phyloP scores from a whole-genome alignment of 2,113 vertebrate genomes.

The Bufo gargarizans region DNA sequence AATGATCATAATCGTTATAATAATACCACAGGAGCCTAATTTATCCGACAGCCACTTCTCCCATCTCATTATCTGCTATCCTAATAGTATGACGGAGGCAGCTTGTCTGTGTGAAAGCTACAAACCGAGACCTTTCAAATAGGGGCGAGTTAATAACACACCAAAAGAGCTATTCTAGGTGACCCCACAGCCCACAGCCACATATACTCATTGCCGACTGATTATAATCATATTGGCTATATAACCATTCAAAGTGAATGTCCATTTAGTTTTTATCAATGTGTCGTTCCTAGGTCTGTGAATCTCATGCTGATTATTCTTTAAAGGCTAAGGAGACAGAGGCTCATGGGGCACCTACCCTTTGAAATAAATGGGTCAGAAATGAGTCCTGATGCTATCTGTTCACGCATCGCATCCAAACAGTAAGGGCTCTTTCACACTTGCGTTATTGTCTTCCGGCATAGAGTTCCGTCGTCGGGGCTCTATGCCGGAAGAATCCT shows the following conservation, averaged over 20 bases:
- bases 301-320: neutral
- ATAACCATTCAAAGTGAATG: neutral
- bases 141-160: neutral
- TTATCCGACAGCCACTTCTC: constrained; percentile 31
- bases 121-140: neutral
- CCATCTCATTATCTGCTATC: constrained; percentile 5
- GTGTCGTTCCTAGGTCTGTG: neutral
- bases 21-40: constrained; percentile 45
- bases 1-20: constrained; percentile 40
- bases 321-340: neutral
- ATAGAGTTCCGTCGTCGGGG: too few species aligned
- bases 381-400: too few species aligned
- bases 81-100: constrained; percentile 21
- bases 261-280: neutral
- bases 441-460: too few species aligned
- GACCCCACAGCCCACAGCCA: neutral
- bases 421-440: too few species aligned
- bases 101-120: constrained; percentile 33
- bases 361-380: too few species aligned
- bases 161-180: neutral
- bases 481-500: too few species aligned
- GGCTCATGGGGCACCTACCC: too few species aligned
- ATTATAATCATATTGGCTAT: neutral
- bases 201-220: neutral
- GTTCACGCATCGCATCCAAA: too few species aligned